Conservation (phyloP, 2,113 vertebrate species). For the Salvelinus alpinus region DNA sequence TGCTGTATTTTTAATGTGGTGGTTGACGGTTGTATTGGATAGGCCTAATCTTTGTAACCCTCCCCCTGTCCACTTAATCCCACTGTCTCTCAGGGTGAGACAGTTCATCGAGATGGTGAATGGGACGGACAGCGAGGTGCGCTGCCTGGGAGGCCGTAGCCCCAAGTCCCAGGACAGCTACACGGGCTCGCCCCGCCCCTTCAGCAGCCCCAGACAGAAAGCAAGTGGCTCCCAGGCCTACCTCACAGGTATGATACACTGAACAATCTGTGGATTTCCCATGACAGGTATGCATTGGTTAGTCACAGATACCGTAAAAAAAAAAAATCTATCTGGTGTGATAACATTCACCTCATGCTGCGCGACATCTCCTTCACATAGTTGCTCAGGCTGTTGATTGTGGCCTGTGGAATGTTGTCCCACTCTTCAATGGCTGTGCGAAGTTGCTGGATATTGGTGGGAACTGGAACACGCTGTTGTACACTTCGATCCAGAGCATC, state of each 20-base stretch:
- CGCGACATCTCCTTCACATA: too few species aligned
- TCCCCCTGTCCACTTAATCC: background rate
- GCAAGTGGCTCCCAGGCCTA: slow-evolving; percentile 81
- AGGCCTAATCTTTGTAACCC: background rate
- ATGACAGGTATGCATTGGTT: too few species aligned
- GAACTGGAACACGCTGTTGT: too few species aligned
- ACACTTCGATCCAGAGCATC: too few species aligned
- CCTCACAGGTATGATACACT: slow-evolving; percentile 77
- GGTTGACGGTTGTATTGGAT: background rate
- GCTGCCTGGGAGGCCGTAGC: slow-evolving; percentile 94
- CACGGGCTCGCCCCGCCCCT: slow-evolving; percentile 88
- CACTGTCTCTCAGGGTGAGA: slow-evolving; percentile 80
- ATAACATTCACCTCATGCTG: too few species aligned
- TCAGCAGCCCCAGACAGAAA: slow-evolving; percentile 92
- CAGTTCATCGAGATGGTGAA: slow-evolving; percentile 99
- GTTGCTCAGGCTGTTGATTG: too few species aligned
- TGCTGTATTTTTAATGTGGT: too few species aligned
- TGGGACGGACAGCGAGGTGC: slow-evolving; percentile 96
- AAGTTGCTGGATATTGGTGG: too few species aligned
- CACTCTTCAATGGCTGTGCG: too few species aligned
- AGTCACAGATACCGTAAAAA: too few species aligned
- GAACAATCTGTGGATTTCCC: background rate
- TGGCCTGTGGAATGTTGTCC: too few species aligned
- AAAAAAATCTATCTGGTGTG: too few species aligned
- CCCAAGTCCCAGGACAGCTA: slow-evolving; percentile 99